Conservation (phyloP, 2,888 invertebrate genomes). For the Harpalus rufipes region DNA sequence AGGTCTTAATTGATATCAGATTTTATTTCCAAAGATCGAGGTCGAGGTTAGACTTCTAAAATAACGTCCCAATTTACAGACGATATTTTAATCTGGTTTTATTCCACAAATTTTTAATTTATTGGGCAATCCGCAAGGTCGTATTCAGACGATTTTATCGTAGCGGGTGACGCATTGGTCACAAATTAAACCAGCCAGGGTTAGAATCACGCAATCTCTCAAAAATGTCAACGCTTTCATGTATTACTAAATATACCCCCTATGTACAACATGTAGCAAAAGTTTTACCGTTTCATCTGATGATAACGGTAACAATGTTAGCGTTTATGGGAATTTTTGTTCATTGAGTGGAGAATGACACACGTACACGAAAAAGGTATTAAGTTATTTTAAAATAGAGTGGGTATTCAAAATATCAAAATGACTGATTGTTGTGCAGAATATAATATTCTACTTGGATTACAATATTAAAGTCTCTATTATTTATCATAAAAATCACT, state of each 20-base stretch:
- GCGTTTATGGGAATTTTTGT: too few species aligned
- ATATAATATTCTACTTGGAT: too few species aligned
- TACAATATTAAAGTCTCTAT: too few species aligned
- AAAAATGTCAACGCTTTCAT: constrained; percentile 22
- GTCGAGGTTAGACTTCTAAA: not conserved
- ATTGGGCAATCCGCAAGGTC: not conserved
- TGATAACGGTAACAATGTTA: too few species aligned
- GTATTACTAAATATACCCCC: not conserved
- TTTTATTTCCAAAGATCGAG: not conserved
- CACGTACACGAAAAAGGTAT: too few species aligned
- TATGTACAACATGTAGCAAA: too few species aligned
- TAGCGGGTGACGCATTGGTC: constrained; percentile 7
- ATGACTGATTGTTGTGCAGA: too few species aligned
- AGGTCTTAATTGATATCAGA: not conserved
- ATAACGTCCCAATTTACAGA: not conserved
- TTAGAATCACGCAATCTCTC: constrained; percentile 6
- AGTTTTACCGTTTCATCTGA: too few species aligned
- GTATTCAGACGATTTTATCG: not conserved
- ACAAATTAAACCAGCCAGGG: constrained; percentile 6
- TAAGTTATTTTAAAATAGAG: too few species aligned
- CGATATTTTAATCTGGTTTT: not conserved
- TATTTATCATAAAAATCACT: too few species aligned
- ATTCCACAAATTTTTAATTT: not conserved
- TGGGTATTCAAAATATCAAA: too few species aligned
- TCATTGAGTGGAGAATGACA: too few species aligned